phyloP scores from a whole-genome alignment of 2,113 vertebrate species.

The Psammodynastes pulverulentus region DNA sequence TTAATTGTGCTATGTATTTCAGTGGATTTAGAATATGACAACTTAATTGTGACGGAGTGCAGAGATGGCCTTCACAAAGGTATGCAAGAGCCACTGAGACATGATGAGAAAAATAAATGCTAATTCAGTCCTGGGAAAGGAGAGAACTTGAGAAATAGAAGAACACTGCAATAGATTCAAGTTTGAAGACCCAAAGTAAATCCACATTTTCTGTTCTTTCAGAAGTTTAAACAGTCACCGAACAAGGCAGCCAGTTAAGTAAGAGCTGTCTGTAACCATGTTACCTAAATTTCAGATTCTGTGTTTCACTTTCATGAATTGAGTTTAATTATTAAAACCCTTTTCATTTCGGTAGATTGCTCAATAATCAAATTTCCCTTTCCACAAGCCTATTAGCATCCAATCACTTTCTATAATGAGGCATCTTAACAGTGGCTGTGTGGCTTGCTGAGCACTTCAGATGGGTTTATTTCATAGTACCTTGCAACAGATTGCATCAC shows the following conservation, averaged over 20 bases:
- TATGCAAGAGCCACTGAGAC: neutral
- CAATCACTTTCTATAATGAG: neutral
- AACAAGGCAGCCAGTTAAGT: neutral
- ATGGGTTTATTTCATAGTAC: slow-evolving; percentile 63
- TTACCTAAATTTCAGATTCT: neutral
- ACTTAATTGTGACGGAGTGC: neutral
- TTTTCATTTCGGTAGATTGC: neutral
- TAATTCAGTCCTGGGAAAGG: neutral
- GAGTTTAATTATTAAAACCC: neutral
- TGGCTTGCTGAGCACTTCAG: neutral
- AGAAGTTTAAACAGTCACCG: neutral
- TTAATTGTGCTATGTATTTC: neutral
- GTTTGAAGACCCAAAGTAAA: neutral
- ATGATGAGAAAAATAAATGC: neutral
- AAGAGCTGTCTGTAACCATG: neutral
- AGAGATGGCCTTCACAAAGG: neutral
- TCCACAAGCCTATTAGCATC: neutral
- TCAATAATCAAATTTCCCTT: neutral
- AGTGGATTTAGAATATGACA: neutral
- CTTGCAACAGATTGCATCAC: slow-evolving; percentile 97
- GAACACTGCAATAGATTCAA: neutral
- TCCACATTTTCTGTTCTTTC: neutral
- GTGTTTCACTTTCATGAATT: neutral
- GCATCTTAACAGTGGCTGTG: neutral
- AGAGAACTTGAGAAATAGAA: neutral